Percentiles rank a stretch among this genome's conserved stretches.
Conservation (phyloP, 2,797 vertebrate genomes). For the Falco novaeseelandiae region DNA sequence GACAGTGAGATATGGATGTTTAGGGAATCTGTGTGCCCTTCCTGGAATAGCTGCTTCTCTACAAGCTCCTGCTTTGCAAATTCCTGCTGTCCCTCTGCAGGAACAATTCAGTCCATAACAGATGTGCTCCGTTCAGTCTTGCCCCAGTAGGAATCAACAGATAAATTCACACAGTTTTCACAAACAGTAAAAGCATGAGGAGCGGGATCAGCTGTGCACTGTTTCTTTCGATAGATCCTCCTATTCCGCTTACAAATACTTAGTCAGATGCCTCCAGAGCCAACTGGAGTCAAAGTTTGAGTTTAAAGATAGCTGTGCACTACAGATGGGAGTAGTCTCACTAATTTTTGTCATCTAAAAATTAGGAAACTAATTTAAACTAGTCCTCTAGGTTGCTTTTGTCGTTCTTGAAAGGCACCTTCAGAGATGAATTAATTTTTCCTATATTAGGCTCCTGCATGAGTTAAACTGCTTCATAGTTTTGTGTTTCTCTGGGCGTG, state of each 20-base stretch:
- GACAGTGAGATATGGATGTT: not conserved
- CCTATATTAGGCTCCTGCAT: not conserved
- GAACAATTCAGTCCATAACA: not conserved
- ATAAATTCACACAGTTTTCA: not conserved
- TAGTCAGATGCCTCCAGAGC: not conserved
- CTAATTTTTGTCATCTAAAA: not conserved
- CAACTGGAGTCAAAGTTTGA: not conserved
- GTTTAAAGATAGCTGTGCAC: not conserved
- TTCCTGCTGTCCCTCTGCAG: not conserved
- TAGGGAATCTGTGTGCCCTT: not conserved
- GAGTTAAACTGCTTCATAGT: not conserved
- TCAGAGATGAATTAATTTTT: not conserved
- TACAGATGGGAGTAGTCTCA: not conserved
- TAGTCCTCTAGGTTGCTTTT: not conserved
- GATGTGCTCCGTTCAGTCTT: accelerated
- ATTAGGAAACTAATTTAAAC: not conserved
- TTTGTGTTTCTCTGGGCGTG: not conserved
- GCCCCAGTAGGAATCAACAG: not conserved
- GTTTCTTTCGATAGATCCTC: not conserved
- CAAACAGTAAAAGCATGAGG: not conserved
- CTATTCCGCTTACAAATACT: not conserved
- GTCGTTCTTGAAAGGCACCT: not conserved
- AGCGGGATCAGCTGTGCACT: not conserved
- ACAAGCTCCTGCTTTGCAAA: not conserved
- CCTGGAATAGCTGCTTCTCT: not conserved